Conservation (phyloP, 2,888 invertebrate species). For the Ecdyonurus torrentis region DNA sequence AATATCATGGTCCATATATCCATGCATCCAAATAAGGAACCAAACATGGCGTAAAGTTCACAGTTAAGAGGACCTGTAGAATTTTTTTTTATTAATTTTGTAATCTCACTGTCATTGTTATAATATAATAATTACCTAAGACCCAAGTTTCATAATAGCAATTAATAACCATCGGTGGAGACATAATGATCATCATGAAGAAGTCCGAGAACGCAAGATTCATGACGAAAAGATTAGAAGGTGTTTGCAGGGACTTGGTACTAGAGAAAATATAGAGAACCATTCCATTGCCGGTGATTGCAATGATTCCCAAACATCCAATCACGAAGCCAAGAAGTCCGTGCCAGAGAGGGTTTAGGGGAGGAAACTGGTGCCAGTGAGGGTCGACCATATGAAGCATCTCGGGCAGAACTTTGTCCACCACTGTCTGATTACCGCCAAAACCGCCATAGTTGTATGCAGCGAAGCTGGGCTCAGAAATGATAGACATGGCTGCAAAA, state of each 20-base stretch:
- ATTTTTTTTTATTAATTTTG: neutral
- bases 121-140: too few relatives aligned
- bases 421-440: conserved; percentile 15
- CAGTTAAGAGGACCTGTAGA: conserved; percentile 58
- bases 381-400: conserved; percentile 19
- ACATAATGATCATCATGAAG: conserved; percentile 71
- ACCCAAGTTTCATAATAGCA: conserved; percentile 58
- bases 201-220: conserved; percentile 87
- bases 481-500: neutral
- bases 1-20: conserved; percentile 89
- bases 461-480: conserved; percentile 3
- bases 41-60: conserved; percentile 70
- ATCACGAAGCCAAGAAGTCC: conserved; percentile 64
- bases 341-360: conserved; percentile 80
- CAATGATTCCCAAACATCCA: conserved; percentile 50
- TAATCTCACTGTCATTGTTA: too few relatives aligned
- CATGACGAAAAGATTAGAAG: conserved; percentile 78
- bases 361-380: conserved; percentile 56
- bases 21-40: conserved; percentile 74
- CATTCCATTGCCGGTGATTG: conserved; percentile 52
- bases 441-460: conserved; percentile 2
- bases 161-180: conserved; percentile 67
- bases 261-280: conserved; percentile 54
- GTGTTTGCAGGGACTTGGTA: conserved; percentile 63
- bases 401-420: conserved; percentile 18